Conservation (phyloP, 1,140 invertebrate species). For the Drosophila athabasca region DNA sequence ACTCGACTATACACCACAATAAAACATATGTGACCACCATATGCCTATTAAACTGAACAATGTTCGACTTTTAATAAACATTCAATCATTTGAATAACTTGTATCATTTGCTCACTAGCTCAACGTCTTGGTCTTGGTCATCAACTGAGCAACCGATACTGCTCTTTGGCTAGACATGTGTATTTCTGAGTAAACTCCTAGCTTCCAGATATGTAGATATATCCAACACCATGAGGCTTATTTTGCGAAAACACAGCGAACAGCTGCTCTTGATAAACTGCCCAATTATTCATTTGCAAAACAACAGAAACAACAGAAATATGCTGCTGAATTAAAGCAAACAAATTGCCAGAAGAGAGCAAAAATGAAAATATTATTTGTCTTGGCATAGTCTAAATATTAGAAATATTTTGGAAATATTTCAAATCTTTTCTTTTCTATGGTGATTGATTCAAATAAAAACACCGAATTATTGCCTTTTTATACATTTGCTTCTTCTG, state of each 20-base stretch:
- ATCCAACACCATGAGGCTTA: too few relatives aligned
- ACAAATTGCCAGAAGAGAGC: constrained; percentile 2
- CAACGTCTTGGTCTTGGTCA: too few relatives aligned
- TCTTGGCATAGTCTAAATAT: constrained; percentile 9
- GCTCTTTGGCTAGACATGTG: too few relatives aligned
- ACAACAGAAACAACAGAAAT: constrained; percentile 1
- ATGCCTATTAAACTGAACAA: too few relatives aligned
- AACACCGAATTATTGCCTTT: not conserved
- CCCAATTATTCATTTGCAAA: constrained; percentile 3
- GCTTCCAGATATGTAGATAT: too few relatives aligned
- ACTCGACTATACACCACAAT: too few relatives aligned
- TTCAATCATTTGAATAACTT: too few relatives aligned
- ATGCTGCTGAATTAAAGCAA: constrained; percentile 6
- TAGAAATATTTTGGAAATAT: not conserved
- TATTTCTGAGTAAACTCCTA: too few relatives aligned
- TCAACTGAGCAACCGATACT: too few relatives aligned
- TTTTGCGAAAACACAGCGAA: not conserved
- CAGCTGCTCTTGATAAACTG: constrained; percentile 4
- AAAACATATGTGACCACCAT: too few relatives aligned
- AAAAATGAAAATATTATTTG: constrained; percentile 2
- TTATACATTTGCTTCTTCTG: not conserved
- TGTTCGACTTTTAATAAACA: too few relatives aligned
- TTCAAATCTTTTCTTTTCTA: not conserved
- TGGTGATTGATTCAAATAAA: not conserved
- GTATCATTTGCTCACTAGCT: too few relatives aligned